phyloP scores from a whole-genome alignment of 2,797 vertebrate species.

The Gadopsis bispinosus region DNA sequence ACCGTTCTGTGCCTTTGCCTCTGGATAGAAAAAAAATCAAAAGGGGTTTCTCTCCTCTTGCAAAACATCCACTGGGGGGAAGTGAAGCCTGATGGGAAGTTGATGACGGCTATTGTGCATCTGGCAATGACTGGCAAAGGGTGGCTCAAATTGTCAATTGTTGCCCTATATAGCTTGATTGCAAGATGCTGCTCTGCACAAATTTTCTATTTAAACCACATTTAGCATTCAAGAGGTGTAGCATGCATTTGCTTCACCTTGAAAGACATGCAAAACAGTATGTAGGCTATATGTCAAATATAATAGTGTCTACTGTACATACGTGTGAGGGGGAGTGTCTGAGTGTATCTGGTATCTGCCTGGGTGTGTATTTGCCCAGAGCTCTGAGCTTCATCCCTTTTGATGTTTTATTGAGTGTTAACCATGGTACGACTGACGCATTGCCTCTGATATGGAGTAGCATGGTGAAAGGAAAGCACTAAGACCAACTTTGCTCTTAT shows the following conservation, averaged over 20 bases:
- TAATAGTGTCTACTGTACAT: conserved; percentile 23
- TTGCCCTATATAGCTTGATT: conserved; percentile 46
- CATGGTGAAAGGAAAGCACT: conserved; percentile 68
- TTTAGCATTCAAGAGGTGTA: conserved; percentile 51
- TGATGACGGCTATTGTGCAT: conserved; percentile 71
- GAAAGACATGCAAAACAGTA: conserved; percentile 46
- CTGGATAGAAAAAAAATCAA: conserved; percentile 67
- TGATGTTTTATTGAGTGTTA: conserved; percentile 87
- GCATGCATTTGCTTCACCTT: conserved; percentile 36
- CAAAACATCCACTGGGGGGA: conserved; percentile 72
- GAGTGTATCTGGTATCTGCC: conserved; percentile 60
- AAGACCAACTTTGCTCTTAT: conserved; percentile 63
- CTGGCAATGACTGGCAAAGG: conserved; percentile 45
- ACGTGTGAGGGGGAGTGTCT: conserved; percentile 42
- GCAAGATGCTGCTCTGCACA: conserved; percentile 26
- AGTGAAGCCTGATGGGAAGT: conserved; percentile 76
- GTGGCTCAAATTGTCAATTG: conserved; percentile 55
- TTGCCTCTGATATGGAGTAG: conserved; percentile 70
- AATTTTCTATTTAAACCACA: conserved; percentile 51
- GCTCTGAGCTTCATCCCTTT: conserved; percentile 77
- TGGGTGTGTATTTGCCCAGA: conserved; percentile 77
- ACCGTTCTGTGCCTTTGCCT: conserved; percentile 78
- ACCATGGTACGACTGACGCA: conserved; percentile 75
- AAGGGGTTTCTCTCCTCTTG: conserved; percentile 63
- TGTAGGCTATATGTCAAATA: conserved; percentile 14